These are phyloP conservation scores for Adelognathus sp. DNA, from an alignment of 2,888 invertebrate genomes.

Conservation along the genomic window DNA sequence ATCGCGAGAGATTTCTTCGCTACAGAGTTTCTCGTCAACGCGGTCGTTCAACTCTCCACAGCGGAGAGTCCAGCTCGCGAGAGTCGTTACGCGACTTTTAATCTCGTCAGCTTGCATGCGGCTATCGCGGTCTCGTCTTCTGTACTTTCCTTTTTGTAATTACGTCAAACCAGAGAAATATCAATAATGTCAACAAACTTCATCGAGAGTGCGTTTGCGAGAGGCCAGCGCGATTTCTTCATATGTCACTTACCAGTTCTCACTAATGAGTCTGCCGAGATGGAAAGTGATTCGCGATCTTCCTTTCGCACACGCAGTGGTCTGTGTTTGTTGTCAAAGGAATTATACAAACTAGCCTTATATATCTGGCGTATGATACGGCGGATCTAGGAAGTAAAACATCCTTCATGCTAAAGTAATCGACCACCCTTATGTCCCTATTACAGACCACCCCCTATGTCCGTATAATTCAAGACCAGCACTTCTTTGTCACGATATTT, in stretches of 20 bases:
- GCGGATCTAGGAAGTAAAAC: too few species aligned
- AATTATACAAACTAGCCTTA: constrained; percentile 19
- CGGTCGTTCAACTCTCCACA: constrained; percentile 58
- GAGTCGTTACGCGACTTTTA: constrained; percentile 29
- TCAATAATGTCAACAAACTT: constrained; percentile 15
- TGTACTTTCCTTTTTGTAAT: constrained; percentile 36
- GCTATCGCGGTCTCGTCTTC: constrained; percentile 16
- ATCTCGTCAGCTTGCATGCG: constrained; percentile 40
- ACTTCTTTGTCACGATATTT: constrained; percentile 38
- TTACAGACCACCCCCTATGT: too few species aligned
- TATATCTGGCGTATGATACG: background rate
- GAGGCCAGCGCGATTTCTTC: constrained; percentile 16
- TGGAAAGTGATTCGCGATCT: background rate
- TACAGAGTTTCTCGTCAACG: constrained; percentile 47
- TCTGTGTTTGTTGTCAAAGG: background rate
- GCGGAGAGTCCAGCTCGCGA: constrained; percentile 2
- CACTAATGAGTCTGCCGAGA: background rate
- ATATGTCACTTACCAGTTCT: background rate
- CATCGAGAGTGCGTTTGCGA: too few species aligned
- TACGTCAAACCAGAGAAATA: constrained; percentile 37
- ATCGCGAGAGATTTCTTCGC: constrained; percentile 42
- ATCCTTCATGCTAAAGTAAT: too few species aligned
- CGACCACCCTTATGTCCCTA: background rate
- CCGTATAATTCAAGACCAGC: constrained; percentile 24
- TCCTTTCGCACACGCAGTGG: background rate